A percentile compares a stretch with the other conserved stretches of the same genome.
These are phyloP conservation scores for Apis cerana DNA, from an alignment of 1,140 invertebrate species.

Conservation along the genomic window DNA sequence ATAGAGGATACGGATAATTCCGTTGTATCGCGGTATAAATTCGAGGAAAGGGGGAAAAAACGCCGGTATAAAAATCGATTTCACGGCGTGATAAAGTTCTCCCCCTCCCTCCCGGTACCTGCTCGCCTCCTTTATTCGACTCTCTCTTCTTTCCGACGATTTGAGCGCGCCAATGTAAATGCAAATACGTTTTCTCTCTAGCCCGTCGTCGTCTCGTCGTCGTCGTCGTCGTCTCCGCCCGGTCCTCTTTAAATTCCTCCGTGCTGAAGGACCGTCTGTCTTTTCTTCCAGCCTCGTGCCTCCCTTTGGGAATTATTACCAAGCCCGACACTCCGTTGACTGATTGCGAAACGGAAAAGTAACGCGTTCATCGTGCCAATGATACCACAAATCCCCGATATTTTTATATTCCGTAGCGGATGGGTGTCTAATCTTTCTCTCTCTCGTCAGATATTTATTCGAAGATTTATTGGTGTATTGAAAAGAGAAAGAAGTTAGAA, in stretches of 20 bases:
- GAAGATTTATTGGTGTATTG: too few relatives aligned
- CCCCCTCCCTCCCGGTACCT: background rate
- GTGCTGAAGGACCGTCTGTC: slow-evolving; percentile 60
- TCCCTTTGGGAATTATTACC: slow-evolving; percentile 58
- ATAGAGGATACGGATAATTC: background rate
- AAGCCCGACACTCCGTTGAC: slow-evolving; percentile 28
- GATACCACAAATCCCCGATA: background rate
- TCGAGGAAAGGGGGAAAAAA: too few relatives aligned
- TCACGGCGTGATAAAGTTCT: slow-evolving; percentile 41
- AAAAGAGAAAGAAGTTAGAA: too few relatives aligned
- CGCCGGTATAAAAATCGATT: slow-evolving; percentile 28
- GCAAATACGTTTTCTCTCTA: slow-evolving; percentile 58
- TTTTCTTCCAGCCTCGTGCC: slow-evolving; percentile 61
- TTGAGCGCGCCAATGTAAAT: slow-evolving; percentile 64
- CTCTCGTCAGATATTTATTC: too few relatives aligned
- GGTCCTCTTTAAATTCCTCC: slow-evolving; percentile 60
- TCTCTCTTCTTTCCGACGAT: slow-evolving; percentile 58
- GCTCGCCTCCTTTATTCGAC: slow-evolving; percentile 58
- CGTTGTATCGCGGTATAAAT: background rate
- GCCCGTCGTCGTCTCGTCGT: slow-evolving; percentile 1
- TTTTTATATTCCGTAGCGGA: background rate
- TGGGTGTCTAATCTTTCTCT: background rate
- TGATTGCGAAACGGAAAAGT: background rate
- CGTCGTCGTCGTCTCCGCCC: slow-evolving; percentile 22
- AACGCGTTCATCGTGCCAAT: slow-evolving; percentile 37